Percentiles rank a stretch among this genome's conserved stretches.
These are phyloP conservation scores for Caenorhabditis wallacei DNA, from an alignment of 2,888 invertebrate species.

Conservation along the genomic window DNA sequence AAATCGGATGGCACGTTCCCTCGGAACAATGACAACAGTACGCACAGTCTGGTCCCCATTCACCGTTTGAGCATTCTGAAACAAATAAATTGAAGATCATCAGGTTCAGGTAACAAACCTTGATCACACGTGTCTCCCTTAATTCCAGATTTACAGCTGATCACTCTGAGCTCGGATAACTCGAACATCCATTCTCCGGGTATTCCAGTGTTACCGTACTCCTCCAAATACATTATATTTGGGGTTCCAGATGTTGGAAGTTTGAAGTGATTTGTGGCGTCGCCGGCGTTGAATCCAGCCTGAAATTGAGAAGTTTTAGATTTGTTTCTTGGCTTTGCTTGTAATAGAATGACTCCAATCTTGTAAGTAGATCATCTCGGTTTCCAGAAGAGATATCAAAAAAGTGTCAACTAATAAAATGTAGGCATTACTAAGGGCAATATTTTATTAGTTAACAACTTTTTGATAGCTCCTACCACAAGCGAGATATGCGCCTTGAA, in stretches of 20 bases:
- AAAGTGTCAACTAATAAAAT: no score
- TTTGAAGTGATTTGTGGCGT: slow-evolving; percentile 75
- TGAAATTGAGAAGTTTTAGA: slow-evolving; percentile 50
- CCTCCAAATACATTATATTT: slow-evolving; percentile 83
- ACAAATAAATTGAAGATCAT: neutral
- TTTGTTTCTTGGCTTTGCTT: neutral
- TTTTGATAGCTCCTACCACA: no score
- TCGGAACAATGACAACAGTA: slow-evolving; percentile 82
- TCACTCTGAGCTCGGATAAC: slow-evolving; percentile 74
- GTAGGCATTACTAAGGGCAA: no score
- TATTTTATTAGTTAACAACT: no score
- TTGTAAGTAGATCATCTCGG: no score
- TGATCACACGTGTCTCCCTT: slow-evolving; percentile 83
- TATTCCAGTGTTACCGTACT: slow-evolving; percentile 82
- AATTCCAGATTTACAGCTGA: slow-evolving; percentile 82
- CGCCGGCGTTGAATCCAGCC: slow-evolving; percentile 83
- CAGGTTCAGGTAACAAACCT: slow-evolving; percentile 57
- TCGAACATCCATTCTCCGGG: slow-evolving; percentile 83
- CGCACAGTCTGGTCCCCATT: slow-evolving; percentile 83
- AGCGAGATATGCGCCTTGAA: no score
- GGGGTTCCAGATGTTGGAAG: slow-evolving; percentile 82
- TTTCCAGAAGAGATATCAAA: no score
- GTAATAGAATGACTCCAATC: no score
- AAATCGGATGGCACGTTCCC: slow-evolving; percentile 78
- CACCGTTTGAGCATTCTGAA: slow-evolving; percentile 79